Base-by-base conservation (phyloP, 2,797 vertebrate species). In the Dipus sagitta region DNA sequence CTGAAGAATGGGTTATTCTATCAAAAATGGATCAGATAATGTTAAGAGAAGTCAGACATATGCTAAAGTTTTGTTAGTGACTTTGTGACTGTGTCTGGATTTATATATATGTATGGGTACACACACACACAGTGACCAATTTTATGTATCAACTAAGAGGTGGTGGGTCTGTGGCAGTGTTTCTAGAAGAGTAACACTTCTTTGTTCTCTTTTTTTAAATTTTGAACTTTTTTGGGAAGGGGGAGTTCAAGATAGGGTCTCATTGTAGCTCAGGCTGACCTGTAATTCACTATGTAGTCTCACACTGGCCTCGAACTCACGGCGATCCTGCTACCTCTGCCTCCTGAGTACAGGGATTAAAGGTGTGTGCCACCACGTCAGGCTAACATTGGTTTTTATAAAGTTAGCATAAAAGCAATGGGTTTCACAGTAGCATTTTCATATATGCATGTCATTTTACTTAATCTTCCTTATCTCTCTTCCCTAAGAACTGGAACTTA, bases 1-100 rank as follows among this genome's bases (percentile, higher is more conserved):
- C 32, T 85, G 52, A 77, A 90, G 92, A 92, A 88, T 20, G 58
- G 42, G 26, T 32, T 42, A 71, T 71, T 92, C 23, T 92, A 75
- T 47, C 20, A 72, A 88, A 92, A 91, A 52, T n/a, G 12, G 67
- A 28, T 92, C 80, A 80, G 78, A 28, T 68, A 42, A 74, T 70
- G 26, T 42, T 30, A 86, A 71, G 74, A 77, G 76, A 82, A 86
- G 8, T 64, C 54, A 92, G 42, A 60, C 28, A 20, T 23, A 28
- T 0, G 7, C 11, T 75, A 47, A 76, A 28, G 58, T 85, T 95
- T 88, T 92, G 20, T 78, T 94, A 83, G 67, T 60, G 42, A 92
- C 60, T 78, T 52, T 82, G 34, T 17, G 21, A 74, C 68, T 74
- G 30, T 21, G 42, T 21, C 42, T 24, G 26, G 34, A 17, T 65